Conservation (phyloP, 2,113 vertebrate species). For the Uria lomvia region DNA sequence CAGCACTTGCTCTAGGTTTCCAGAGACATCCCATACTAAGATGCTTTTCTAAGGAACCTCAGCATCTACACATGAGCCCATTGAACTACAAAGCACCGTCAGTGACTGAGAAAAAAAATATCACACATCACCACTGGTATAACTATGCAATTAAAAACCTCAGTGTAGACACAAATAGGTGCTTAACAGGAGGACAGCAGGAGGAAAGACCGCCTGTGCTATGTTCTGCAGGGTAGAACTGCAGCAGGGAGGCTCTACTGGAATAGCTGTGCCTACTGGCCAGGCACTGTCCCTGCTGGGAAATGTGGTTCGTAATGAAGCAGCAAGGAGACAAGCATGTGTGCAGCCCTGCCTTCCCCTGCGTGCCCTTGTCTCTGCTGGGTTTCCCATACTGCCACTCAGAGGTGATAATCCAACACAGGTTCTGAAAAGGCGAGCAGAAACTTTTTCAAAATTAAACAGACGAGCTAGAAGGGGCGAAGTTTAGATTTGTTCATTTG, state of each 20-base stretch:
- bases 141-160: not conserved
- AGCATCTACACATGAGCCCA: not conserved
- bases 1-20: not conserved
- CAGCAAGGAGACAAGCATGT: not conserved
- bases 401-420: not conserved
- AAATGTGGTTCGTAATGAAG: not conserved
- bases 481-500: not conserved
- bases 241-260: not conserved
- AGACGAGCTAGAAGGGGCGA: not conserved
- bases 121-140: not conserved
- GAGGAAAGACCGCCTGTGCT: not conserved
- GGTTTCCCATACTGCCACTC: not conserved
- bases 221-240: not conserved
- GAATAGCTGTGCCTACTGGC: not conserved
- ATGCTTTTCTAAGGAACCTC: not conserved
- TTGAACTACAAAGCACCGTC: not conserved
- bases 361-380: fast-evolving
- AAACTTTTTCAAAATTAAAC: not conserved
- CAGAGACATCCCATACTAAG: not conserved
- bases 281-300: not conserved
- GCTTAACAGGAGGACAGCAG: not conserved
- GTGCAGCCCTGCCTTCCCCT: not conserved
- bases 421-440: not conserved
- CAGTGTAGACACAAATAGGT: not conserved
- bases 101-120: not conserved